Conservation (phyloP, 2,888 invertebrate genomes). For the Trichogramma dendrolimi region DNA sequence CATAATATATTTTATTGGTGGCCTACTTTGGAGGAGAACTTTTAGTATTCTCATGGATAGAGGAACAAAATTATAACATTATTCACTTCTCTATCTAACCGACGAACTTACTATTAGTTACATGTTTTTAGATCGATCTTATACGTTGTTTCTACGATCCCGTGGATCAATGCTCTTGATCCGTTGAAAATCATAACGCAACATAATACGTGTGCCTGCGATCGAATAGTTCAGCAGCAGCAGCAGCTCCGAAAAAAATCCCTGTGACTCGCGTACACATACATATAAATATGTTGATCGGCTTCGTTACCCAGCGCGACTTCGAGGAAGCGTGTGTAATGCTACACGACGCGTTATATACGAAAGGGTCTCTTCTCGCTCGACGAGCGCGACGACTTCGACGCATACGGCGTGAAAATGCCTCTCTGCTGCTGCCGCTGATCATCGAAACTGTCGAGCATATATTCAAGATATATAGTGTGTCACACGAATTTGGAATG, state of each 20-base stretch:
- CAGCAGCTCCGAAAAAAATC: constrained; percentile 8
- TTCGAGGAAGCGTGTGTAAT: constrained; percentile 25
- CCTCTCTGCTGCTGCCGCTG: background rate
- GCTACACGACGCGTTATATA: constrained; percentile 22
- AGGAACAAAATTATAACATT: too few relatives aligned
- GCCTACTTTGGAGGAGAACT: too few relatives aligned
- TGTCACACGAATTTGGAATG: too few relatives aligned
- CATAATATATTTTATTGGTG: too few relatives aligned
- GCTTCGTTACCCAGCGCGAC: constrained; percentile 35
- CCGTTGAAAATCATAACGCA: background rate
- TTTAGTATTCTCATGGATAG: too few relatives aligned
- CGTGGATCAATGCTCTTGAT: too few relatives aligned
- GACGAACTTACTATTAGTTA: too few relatives aligned
- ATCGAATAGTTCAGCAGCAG: background rate
- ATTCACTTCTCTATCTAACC: too few relatives aligned
- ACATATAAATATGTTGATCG: constrained; percentile 33
- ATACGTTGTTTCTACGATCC: too few relatives aligned
- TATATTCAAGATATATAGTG: too few relatives aligned
- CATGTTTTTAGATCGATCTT: too few relatives aligned
- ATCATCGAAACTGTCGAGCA: too few relatives aligned
- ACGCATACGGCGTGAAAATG: background rate
- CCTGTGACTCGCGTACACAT: constrained; percentile 23
- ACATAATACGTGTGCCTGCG: constrained; percentile 15
- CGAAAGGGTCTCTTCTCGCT: background rate
- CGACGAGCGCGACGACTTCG: background rate